These are phyloP conservation scores for Chiloscyllium plagiosum DNA, from an alignment of 2,113 vertebrate species.

Conservation along the genomic window DNA sequence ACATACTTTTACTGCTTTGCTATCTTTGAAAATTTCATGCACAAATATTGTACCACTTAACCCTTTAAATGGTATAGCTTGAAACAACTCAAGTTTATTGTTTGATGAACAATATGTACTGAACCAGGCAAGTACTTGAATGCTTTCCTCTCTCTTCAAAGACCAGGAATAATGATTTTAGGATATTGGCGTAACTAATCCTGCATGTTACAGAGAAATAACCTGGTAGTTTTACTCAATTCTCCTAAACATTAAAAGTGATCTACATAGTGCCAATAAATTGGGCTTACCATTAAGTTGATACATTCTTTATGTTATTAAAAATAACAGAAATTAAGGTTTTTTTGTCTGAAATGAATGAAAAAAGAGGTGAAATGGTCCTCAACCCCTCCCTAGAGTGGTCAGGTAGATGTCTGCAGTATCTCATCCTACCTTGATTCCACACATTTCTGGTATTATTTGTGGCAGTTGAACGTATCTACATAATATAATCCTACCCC, in stretches of 20 bases:
- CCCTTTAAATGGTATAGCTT: not conserved
- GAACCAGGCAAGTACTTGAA: not conserved
- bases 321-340: not conserved
- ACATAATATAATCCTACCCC: not conserved
- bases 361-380: not conserved
- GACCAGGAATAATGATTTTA: not conserved
- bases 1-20: constrained; percentile 30
- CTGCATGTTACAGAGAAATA: not conserved
- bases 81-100: not conserved
- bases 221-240: not conserved
- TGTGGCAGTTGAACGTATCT: not conserved
- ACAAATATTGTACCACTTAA: not conserved
- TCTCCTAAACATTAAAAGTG: not conserved
- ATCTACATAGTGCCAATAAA: not conserved
- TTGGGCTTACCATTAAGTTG: not conserved
- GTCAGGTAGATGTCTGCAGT: not conserved
- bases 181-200: not conserved
- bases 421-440: not conserved
- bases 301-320: not conserved
- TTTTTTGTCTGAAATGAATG: not conserved
- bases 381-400: not conserved
- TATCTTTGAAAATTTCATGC: constrained; percentile 25
- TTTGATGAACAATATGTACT: not conserved
- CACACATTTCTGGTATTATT: not conserved
- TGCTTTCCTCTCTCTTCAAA: not conserved